These are phyloP conservation scores for Chlorops oryzae DNA, from an alignment of 1,140 invertebrate species.

Conservation along the genomic window DNA sequence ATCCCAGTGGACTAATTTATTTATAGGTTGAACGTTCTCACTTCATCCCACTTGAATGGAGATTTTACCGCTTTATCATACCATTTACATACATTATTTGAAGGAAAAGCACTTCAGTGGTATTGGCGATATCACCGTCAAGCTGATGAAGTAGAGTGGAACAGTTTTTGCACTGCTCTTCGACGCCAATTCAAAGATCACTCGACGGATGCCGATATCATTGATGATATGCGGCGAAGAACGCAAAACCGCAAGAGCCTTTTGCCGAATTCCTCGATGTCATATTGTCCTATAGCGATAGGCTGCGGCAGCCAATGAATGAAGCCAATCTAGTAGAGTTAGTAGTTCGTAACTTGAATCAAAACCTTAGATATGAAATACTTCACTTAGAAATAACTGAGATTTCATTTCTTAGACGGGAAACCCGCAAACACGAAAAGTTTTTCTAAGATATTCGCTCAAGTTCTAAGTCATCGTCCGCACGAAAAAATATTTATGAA, in stretches of 20 bases:
- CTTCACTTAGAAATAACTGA: not conserved
- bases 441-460: no score
- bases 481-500: no score
- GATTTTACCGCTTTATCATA: slow-evolving; percentile 5
- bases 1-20: slow-evolving; percentile 6
- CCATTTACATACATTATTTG: slow-evolving; percentile 3
- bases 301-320: not conserved
- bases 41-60: slow-evolving; percentile 1
- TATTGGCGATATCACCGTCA: slow-evolving; percentile 9
- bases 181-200: slow-evolving; percentile 8
- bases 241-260: slow-evolving; percentile 5
- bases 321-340: no score
- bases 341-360: not conserved
- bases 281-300: not conserved
- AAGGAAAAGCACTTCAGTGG: slow-evolving; percentile 5
- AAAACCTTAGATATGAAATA: slow-evolving; percentile 1
- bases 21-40: not conserved
- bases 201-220: not conserved
- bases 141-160: slow-evolving; percentile 3
- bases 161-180: slow-evolving; percentile 4
- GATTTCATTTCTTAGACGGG: not conserved
- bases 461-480: no score
- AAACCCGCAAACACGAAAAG: not conserved
- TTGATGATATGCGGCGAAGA: slow-evolving; percentile 1
- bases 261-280: slow-evolving; percentile 5